Conservation (phyloP, 2,797 vertebrate genomes). For the Meda fulgida region DNA sequence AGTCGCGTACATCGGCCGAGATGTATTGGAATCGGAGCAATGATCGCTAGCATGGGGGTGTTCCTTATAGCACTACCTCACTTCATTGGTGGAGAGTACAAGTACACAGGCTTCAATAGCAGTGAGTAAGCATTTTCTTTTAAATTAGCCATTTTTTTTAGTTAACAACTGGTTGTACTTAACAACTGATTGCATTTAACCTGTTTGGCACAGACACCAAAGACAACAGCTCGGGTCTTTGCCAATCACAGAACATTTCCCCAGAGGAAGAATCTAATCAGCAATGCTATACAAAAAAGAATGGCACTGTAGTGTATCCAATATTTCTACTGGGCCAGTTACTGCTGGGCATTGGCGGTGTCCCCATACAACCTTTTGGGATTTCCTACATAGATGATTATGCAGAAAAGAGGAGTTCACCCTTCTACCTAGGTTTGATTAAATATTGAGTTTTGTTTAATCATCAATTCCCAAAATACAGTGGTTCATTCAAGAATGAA, state of each 20-base stretch:
- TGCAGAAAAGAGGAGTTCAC: constrained; percentile 87
- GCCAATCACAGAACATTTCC: constrained; percentile 42
- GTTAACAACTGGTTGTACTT: background rate
- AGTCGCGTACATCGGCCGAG: constrained; percentile 89
- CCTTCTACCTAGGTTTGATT: constrained; percentile 88
- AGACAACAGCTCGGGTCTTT: constrained; percentile 70
- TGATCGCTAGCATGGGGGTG: constrained; percentile 83
- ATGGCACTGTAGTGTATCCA: constrained; percentile 73
- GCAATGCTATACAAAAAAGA: constrained; percentile 65
- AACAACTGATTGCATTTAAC: background rate
- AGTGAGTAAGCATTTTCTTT: constrained; percentile 74
- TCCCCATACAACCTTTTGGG: constrained; percentile 95
- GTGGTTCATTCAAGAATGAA: background rate
- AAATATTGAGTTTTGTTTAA: background rate
- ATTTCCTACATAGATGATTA: constrained; percentile 97
- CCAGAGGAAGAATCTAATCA: constrained; percentile 52
- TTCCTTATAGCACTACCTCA: constrained; percentile 88
- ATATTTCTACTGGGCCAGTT: constrained; percentile 87
- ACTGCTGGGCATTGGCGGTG: constrained; percentile 85
- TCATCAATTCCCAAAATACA: background rate
- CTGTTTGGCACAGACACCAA: constrained; percentile 50
- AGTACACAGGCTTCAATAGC: constrained; percentile 68
- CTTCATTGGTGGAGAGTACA: constrained; percentile 82
- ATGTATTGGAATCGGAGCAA: constrained; percentile 85
- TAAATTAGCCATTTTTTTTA: too few relatives aligned